Conservation (phyloP, 2,888 invertebrate species). For the Bellardia pandia region DNA sequence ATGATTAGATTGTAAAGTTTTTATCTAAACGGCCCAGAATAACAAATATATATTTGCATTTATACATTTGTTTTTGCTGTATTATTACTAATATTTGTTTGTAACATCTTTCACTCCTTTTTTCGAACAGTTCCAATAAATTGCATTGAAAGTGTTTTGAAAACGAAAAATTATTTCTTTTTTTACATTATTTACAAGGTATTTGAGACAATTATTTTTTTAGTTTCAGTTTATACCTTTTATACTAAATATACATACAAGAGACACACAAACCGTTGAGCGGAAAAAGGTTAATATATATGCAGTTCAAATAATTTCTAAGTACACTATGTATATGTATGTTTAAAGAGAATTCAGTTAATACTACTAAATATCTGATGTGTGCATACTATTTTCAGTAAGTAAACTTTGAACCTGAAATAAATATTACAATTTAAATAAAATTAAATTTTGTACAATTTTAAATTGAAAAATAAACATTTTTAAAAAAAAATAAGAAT, state of each 20-base stretch:
- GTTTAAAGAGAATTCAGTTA: not conserved
- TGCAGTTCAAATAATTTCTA: slow-evolving; percentile 59
- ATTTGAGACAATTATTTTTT: slow-evolving; percentile 23
- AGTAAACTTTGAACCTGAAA: not conserved
- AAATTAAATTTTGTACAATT: too few relatives aligned
- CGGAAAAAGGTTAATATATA: slow-evolving; percentile 75
- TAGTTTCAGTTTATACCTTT: not conserved
- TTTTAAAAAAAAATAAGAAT: too few relatives aligned
- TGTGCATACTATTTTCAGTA: slow-evolving; percentile 57
- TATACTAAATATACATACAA: slow-evolving; percentile 48
- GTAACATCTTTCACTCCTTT: slow-evolving; percentile 59
- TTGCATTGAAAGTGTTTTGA: slow-evolving; percentile 2
- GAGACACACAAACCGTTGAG: slow-evolving; percentile 75
- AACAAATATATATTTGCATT: slow-evolving; percentile 75
- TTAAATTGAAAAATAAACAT: too few relatives aligned
- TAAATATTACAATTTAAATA: too few relatives aligned
- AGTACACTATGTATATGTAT: not conserved
- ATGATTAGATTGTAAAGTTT: slow-evolving; percentile 33
- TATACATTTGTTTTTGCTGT: slow-evolving; percentile 17
- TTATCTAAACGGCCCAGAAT: slow-evolving; percentile 79
- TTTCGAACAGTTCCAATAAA: slow-evolving; percentile 34
- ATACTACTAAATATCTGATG: slow-evolving; percentile 40
- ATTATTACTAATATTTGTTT: too few relatives aligned
- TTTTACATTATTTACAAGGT: slow-evolving; percentile 24
- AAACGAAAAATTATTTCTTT: not conserved